phyloP scores from a whole-genome alignment of 2,888 invertebrate genomes.

The Timema podura region DNA sequence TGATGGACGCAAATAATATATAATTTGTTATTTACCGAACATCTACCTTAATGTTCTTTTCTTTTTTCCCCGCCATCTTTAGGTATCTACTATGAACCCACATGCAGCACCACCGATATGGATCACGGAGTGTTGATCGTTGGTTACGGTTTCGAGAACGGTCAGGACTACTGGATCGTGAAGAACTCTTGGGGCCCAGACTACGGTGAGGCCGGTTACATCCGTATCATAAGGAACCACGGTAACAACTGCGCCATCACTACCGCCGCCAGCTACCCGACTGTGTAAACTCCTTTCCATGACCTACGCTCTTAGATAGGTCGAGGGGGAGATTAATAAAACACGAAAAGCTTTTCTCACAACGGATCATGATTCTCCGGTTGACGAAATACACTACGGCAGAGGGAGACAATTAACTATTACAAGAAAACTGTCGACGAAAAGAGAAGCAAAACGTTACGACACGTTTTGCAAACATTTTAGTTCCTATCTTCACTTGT shows the following conservation, averaged over 20 bases:
- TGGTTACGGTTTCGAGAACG: conserved; percentile 66
- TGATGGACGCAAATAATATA: no score
- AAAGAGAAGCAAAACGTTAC: no score
- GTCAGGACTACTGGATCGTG: conserved; percentile 76
- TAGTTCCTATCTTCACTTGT: no score
- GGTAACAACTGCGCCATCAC: conserved; percentile 87
- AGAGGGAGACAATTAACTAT: no score
- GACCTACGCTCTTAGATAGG: no score
- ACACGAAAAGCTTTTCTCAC: no score
- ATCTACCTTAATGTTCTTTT: conserved; percentile 12
- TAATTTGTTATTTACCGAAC: no score
- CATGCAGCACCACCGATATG: conserved; percentile 63
- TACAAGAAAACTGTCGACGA: no score
- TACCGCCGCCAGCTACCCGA: conserved; percentile 74
- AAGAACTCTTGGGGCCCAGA: conserved; percentile 79
- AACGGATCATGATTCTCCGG: no score
- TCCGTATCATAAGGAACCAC: conserved; percentile 81
- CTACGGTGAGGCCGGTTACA: conserved; percentile 84
- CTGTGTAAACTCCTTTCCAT: conserved; percentile 55
- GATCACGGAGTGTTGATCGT: conserved; percentile 86
- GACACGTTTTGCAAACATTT: no score
- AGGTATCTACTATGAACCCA: conserved; percentile 72
- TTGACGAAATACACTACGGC: no score
- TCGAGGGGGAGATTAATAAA: no score
- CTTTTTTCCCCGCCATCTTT: conserved; percentile 19